Conservation (phyloP, 2,797 vertebrate genomes). For the Crax fasciolata region DNA sequence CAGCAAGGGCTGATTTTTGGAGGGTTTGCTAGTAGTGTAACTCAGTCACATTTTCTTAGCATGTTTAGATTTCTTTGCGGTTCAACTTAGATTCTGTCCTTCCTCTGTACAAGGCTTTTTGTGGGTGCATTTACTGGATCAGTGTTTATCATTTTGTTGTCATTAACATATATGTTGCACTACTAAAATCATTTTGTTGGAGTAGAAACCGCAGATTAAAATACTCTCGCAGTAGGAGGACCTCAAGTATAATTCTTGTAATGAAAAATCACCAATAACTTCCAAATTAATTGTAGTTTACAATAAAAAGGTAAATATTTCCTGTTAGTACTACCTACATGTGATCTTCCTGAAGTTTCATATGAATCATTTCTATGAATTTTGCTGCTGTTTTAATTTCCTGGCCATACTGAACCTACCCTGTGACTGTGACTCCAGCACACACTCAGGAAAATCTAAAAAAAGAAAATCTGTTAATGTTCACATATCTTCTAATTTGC, state of each 20-base stretch:
- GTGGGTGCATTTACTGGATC: neutral
- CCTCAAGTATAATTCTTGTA: neutral
- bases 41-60: slow-evolving; percentile 49
- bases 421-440: neutral
- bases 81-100: slow-evolving; percentile 11
- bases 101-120: neutral
- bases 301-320: neutral
- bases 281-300: neutral
- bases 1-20: neutral
- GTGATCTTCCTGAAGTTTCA: neutral
- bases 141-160: neutral
- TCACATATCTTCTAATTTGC: neutral
- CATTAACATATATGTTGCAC: neutral
- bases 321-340: neutral
- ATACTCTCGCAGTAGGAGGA: neutral
- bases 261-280: neutral
- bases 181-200: neutral
- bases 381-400: neutral
- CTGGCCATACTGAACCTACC: neutral
- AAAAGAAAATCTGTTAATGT: neutral
- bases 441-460: neutral
- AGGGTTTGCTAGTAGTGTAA: slow-evolving; percentile 46
- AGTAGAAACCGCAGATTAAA: neutral
- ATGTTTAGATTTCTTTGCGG: slow-evolving; percentile 17
- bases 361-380: neutral